Base-by-base conservation (phyloP, 2,888 invertebrate genomes). In the Candidula unifasciata region DNA sequence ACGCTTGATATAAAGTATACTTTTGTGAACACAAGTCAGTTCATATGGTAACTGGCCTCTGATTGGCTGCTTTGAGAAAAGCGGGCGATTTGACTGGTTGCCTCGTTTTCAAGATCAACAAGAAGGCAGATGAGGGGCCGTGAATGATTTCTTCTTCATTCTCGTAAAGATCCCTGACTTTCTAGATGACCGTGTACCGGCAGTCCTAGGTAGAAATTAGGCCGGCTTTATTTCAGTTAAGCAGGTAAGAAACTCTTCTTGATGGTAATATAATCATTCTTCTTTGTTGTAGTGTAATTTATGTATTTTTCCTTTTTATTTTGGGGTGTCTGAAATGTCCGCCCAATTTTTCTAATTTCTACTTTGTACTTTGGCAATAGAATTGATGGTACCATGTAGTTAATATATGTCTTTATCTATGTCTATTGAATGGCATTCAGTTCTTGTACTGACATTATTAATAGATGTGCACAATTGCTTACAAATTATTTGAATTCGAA, bases 1-100 rank as follows among this genome's bases (percentile, higher is more conserved):
- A n/a, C n/a, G n/a, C n/a, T n/a, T n/a, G n/a, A n/a, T n/a, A n/a
- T n/a, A n/a, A n/a, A n/a, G n/a, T n/a, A n/a, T n/a, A n/a, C n/a
- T 44, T 44, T 44, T 44, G 44, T 44, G 44, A 44, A 44, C 44
- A 44, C 44, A 44, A 44, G 44, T 74, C 18, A 10, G 52, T 80
- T 68, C 10, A 66, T 52, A 84, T 6, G 57, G 74, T 21, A 52
- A 54, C 80, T 57, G 8, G 10, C n/a, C 30, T 74, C 66, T 54
- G 52, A 84, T 84, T 84, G 84, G 84, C 54, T 66, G 54, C 57
- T 84, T 84, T 84, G 80, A 84, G 84, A 74, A 30, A 73, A 84
- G 84, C 84, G 84, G 84, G 80, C 74, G 54, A 84, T 84, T 84
- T 76, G 76, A 84, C 80, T 80, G 80, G 80, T 57, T 80, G 84